Evolutionary conservation across 2,797 vertebrate genomes (phyloP).

Genomic region (Neopelma chrysocephalum): DNA sequence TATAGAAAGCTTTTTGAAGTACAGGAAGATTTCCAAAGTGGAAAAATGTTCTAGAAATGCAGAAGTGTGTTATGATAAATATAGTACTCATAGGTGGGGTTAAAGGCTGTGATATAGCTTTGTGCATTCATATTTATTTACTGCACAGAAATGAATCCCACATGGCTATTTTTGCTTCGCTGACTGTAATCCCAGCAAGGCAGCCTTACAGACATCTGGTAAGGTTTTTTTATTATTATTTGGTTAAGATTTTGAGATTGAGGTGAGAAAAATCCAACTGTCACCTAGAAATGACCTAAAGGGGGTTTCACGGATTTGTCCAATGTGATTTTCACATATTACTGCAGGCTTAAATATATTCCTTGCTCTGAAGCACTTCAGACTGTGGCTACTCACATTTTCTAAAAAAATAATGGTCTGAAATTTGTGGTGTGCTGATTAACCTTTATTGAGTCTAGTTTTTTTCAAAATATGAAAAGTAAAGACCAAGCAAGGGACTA

Average conservation of each 20-base stretch:
- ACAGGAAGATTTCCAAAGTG: constrained; percentile 12
- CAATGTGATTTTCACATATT: background rate
- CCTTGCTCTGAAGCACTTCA: background rate
- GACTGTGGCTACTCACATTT: background rate
- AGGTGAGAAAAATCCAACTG: constrained; percentile 50
- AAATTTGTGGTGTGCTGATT: background rate
- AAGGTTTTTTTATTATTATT: constrained; percentile 37
- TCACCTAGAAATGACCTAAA: constrained; percentile 18
- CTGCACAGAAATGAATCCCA: constrained; percentile 30
- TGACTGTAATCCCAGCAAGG: constrained; percentile 12
- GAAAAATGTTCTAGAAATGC: constrained; percentile 42
- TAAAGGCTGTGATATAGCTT: constrained; percentile 23
- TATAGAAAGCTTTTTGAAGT: constrained; percentile 31
- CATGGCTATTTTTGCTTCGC: constrained; percentile 35
- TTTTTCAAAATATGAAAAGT: background rate
- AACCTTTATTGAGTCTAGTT: background rate
- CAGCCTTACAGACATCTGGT: constrained; percentile 2
- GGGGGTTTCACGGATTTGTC: constrained; percentile 23
- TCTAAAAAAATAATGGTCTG: background rate
- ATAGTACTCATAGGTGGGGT: background rate
- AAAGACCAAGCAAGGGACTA: background rate
- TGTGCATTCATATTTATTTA: constrained; percentile 49
- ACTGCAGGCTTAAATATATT: background rate
- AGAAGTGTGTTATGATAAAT: constrained; percentile 39
- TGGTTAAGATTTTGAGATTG: constrained; percentile 29